phyloP scores from a whole-genome alignment of 2,888 invertebrate genomes.

The Macrophya annulata region DNA sequence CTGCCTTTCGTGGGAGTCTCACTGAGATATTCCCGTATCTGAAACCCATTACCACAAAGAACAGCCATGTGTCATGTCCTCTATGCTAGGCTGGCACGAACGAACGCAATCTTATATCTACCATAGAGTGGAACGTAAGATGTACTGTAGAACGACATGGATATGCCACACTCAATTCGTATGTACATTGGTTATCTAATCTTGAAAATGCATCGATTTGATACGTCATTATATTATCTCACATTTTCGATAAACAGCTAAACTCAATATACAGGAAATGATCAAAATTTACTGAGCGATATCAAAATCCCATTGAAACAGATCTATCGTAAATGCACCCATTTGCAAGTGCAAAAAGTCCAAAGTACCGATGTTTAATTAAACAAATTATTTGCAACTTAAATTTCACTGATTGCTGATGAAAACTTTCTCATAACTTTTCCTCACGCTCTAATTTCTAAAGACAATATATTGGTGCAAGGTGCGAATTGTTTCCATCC shows the following conservation, averaged over 20 bases:
- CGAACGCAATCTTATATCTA: conserved; percentile 37
- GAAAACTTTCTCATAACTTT: background rate
- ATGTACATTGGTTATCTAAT: conserved; percentile 28
- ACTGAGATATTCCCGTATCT: conserved; percentile 55
- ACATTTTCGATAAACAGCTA: background rate
- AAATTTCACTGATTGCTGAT: background rate
- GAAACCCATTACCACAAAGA: conserved; percentile 54
- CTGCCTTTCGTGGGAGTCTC: conserved; percentile 55
- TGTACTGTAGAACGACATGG: conserved; percentile 60
- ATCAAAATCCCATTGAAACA: background rate
- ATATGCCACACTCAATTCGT: conserved; percentile 35
- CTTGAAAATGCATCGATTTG: conserved; percentile 12
- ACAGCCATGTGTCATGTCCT: conserved; percentile 52
- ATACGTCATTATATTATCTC: conserved; percentile 29
- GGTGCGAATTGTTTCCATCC: background rate
- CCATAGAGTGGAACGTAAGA: conserved; percentile 62
- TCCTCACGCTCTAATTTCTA: background rate
- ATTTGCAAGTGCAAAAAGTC: background rate
- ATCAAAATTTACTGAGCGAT: too few species aligned
- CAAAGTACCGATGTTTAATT: background rate
- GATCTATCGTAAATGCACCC: background rate
- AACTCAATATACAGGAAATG: background rate
- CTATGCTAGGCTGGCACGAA: conserved; percentile 42
- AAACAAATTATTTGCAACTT: background rate
- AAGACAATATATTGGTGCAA: background rate